Evolutionary conservation across 2,113 vertebrate genomes (phyloP), one percentile per base, ranked within the genome.

Genomic region (Hippolais icterina): DNA sequence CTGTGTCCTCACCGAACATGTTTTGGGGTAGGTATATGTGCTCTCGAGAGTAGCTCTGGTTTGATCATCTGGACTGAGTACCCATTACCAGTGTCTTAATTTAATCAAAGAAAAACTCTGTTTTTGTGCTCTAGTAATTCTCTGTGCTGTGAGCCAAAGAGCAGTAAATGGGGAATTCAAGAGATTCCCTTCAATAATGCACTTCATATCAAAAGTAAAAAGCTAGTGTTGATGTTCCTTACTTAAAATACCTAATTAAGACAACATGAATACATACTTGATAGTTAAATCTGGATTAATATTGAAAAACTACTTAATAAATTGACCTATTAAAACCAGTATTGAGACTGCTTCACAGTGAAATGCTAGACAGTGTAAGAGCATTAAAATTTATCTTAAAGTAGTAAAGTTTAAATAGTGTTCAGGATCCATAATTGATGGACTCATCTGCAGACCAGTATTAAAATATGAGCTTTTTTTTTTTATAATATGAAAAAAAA

Each of bases 371-470:
- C 35, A 80, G 9, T 70, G 14, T 69, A 83, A 92, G 60, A 95
- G 71, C 25, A 82, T 81, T 80, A 75, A 92, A 89, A 92, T 81
- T 68, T 74, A 49, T 90, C 76, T 91, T 86, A 66, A 90, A 92
- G 61, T 69, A 63, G 50, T 83, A 92, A 66, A 95, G 53, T 69
- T 87, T 53, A 87, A 86, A 77, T 31, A 78, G 54, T 63, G 31
- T 78, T 92, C 56, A 63, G 57, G 20, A 88, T 63, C 20, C 29
- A 70, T 93, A 95, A 88, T 41, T 86, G 87, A 96, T 77, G 60
- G 75, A 37, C 42, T 92, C 22, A 74, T 81, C 94, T 95, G 44
- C 46, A 91, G 66, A 54, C 16, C 35, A 53, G 76, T 61, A 90
- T 80, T 96, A 83, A 83, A 59, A 74, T 21, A 83, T 41, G 33